Conservation (phyloP, 2,888 invertebrate genomes). For the Phyllotreta striolata region DNA sequence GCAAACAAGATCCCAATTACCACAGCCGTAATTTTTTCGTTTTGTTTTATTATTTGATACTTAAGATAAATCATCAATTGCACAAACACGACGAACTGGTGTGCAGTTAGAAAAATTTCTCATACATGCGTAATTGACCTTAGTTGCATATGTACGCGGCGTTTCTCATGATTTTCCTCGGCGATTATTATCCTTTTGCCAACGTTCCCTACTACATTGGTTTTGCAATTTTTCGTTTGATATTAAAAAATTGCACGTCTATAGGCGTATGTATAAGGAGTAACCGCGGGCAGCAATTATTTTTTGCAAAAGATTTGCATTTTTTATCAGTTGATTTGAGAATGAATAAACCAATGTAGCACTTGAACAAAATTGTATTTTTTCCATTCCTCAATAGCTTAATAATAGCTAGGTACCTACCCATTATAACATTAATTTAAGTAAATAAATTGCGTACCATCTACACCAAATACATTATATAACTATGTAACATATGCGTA, state of each 20-base stretch:
- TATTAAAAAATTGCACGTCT: constrained; percentile 12
- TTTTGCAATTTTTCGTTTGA: constrained; percentile 9
- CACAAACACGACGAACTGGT: constrained; percentile 14
- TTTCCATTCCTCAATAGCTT: no score
- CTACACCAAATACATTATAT: no score
- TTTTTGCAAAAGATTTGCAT: no score
- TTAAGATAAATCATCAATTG: constrained; percentile 19
- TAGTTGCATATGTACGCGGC: neutral
- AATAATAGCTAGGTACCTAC: no score
- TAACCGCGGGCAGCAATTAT: neutral
- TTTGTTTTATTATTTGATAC: constrained; percentile 24
- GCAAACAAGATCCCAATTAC: constrained; percentile 17
- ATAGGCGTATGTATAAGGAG: constrained; percentile 2
- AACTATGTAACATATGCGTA: no score
- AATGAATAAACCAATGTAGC: no score
- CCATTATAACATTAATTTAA: no score
- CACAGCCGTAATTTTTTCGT: constrained; percentile 13
- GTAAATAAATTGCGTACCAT: no score
- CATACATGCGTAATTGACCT: constrained; percentile 19
- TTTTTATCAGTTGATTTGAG: no score
- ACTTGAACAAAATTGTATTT: no score
- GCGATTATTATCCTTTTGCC: constrained; percentile 17
- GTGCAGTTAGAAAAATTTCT: constrained; percentile 14
- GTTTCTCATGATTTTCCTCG: constrained; percentile 17
- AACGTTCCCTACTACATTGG: neutral